phyloP scores from a whole-genome alignment of 1,140 invertebrate genomes.

The Globodera rostochiensis region DNA sequence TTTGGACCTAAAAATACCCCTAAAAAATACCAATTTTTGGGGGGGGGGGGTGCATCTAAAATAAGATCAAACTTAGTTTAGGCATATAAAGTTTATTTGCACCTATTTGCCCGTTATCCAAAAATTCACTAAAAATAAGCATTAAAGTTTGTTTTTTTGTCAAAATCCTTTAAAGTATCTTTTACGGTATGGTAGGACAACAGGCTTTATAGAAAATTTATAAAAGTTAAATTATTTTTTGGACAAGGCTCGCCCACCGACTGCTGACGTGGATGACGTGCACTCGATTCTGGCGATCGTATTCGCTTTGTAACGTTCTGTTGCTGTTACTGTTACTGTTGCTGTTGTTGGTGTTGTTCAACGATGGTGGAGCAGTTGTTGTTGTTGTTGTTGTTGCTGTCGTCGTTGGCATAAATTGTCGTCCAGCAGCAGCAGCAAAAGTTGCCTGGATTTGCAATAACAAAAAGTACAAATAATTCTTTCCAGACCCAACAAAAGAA shows the following conservation, averaged over 20 bases:
- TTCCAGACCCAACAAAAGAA: too few species aligned
- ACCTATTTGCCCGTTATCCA: not conserved
- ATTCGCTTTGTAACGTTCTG: slow-evolving; percentile 16
- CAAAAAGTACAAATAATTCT: too few species aligned
- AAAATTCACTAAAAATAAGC: not conserved
- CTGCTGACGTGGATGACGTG: slow-evolving; percentile 38
- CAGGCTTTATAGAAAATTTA: too few species aligned
- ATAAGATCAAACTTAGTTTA: not conserved
- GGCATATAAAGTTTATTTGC: not conserved
- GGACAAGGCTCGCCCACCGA: slow-evolving; percentile 1
- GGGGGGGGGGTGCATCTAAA: not conserved
- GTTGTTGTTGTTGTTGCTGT: slow-evolving; percentile 4
- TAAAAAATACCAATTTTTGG: too few species aligned
- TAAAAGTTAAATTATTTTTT: too few species aligned
- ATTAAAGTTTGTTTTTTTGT: not conserved
- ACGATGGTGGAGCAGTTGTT: not conserved
- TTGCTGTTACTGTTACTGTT: too few species aligned
- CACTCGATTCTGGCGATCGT: slow-evolving; percentile 25
- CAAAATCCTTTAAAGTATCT: not conserved
- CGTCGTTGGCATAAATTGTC: not conserved
- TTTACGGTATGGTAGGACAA: too few species aligned
- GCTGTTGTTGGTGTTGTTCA: not conserved
- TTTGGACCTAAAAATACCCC: not conserved
- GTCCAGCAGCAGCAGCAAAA: not conserved
- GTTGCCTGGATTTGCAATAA: too few species aligned